phyloP scores from a whole-genome alignment of 2,113 vertebrate genomes.

The Propithecus coquereli region DNA sequence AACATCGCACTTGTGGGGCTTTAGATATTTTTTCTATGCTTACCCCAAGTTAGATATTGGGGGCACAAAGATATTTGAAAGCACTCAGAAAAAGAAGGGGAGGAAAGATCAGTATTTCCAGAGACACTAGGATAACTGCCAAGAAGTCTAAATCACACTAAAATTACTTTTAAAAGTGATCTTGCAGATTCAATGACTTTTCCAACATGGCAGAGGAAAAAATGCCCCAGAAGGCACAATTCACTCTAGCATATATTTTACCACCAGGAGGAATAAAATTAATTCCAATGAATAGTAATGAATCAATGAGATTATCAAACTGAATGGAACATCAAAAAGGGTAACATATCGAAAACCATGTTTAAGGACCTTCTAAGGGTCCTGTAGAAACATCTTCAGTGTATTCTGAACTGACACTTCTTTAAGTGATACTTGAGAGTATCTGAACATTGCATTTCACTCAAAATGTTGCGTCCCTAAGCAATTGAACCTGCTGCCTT shows the following conservation, averaged over 20 bases:
- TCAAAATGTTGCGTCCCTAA: background rate
- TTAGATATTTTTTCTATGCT: background rate
- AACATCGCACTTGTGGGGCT: background rate
- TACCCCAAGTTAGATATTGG: background rate
- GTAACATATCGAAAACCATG: background rate
- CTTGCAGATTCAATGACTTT: background rate
- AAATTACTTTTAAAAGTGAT: background rate
- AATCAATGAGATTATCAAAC: background rate
- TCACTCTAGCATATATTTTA: constrained; percentile 8
- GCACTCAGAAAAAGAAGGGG: background rate
- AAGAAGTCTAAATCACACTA: background rate
- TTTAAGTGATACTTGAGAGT: background rate
- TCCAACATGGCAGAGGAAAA: background rate
- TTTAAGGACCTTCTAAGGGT: background rate
- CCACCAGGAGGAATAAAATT: background rate
- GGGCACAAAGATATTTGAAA: background rate
- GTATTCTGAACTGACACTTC: background rate
- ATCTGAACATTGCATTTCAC: constrained; percentile 5
- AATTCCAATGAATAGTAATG: background rate
- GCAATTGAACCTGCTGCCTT: background rate
- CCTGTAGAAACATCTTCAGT: background rate
- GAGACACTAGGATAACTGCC: background rate
- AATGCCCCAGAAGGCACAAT: background rate
- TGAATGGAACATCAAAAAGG: constrained; percentile 6
- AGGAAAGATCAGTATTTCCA: background rate